A percentile compares a stretch with the other conserved stretches of the same genome.
Conservation (phyloP, 2,797 vertebrate genomes). For the Neoniphon sammara region DNA sequence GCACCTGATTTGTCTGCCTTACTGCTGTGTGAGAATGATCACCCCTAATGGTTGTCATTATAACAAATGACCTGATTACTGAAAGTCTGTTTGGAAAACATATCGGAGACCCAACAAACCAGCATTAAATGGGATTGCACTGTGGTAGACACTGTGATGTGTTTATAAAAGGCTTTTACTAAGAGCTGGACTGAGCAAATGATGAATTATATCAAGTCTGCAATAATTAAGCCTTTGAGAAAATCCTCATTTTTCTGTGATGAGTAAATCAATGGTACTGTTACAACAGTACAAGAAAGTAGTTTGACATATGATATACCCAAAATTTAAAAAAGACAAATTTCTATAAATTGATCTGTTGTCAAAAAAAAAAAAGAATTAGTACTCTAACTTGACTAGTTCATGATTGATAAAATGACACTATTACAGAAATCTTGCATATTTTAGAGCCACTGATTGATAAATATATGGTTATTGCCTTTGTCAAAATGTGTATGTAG, state of each 20-base stretch:
- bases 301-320: too few relatives aligned
- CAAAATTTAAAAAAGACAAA: too few relatives aligned
- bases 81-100: constrained; percentile 78
- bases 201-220: not conserved
- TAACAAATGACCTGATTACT: constrained; percentile 86
- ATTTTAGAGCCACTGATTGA: not conserved
- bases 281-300: not conserved
- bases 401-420: too few relatives aligned
- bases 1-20: constrained; percentile 77
- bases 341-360: too few relatives aligned
- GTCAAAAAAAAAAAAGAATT: too few relatives aligned
- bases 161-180: constrained; percentile 55
- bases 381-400: too few relatives aligned
- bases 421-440: not conserved
- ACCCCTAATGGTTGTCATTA: constrained; percentile 83
- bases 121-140: constrained; percentile 68
- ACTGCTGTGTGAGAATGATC: constrained; percentile 79
- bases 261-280: constrained; percentile 13
- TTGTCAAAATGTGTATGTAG: too few relatives aligned
- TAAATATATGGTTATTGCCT: not conserved
- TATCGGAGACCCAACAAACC: constrained; percentile 75
- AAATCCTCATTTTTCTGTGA: not conserved
- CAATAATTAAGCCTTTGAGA: constrained; percentile 17
- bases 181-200: constrained; percentile 26
- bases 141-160: constrained; percentile 68